A percentile compares a stretch with the other conserved stretches of the same genome.
phyloP scores from a whole-genome alignment of 1,140 invertebrate species.

The Procambarus virginalis region DNA sequence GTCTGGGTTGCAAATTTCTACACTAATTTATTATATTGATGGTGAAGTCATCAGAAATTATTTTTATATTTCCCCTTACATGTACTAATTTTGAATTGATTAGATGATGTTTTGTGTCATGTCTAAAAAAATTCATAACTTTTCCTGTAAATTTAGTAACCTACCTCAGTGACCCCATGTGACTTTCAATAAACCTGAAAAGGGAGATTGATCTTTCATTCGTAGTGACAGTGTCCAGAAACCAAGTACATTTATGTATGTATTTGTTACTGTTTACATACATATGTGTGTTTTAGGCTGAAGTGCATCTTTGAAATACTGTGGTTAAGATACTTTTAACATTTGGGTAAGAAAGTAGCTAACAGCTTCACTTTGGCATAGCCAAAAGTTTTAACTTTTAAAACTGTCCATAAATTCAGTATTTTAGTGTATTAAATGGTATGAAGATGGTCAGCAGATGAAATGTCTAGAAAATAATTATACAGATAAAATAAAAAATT shows the following conservation, averaged over 20 bases:
- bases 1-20: conserved; percentile 8
- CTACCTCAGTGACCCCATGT: conserved; percentile 35
- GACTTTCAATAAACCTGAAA: conserved; percentile 38
- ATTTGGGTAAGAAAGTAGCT: too few species aligned
- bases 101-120: conserved; percentile 22
- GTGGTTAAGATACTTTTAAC: too few species aligned
- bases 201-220: neutral
- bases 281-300: too few species aligned
- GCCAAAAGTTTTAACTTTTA: neutral
- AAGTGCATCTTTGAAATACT: too few species aligned
- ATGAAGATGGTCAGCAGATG: too few species aligned
- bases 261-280: too few species aligned
- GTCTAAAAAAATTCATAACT: neutral
- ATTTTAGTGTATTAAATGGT: too few species aligned
- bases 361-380: too few species aligned
- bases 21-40: conserved; percentile 15
- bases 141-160: conserved; percentile 34
- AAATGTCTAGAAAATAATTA: too few species aligned
- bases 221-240: neutral
- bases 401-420: too few species aligned
- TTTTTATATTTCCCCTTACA: conserved; percentile 28
- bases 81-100: conserved; percentile 19
- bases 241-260: neutral
- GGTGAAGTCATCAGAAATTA: conserved; percentile 13
- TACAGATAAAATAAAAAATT: too few species aligned